Conservation (phyloP, 1,140 invertebrate species). For the Heliconius nattereri region DNA sequence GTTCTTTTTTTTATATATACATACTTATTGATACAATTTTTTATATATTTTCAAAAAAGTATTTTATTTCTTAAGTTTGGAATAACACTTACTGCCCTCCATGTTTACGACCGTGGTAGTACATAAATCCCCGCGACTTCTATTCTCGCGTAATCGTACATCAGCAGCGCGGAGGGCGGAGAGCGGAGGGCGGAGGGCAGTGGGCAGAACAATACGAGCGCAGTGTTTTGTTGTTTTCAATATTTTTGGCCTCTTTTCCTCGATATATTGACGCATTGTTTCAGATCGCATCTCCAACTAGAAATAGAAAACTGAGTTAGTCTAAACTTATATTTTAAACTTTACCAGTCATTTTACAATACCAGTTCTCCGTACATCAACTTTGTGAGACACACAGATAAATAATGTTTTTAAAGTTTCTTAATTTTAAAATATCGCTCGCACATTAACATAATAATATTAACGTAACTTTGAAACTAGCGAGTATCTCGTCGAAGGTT, state of each 20-base stretch:
- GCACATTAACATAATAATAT: too few relatives aligned
- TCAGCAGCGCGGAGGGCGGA: constrained; percentile 2
- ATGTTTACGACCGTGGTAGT: constrained; percentile 7
- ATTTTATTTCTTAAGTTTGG: too few relatives aligned
- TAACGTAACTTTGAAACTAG: too few relatives aligned
- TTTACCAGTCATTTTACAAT: too few relatives aligned
- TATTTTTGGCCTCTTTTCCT: constrained; percentile 30
- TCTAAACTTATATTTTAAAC: neutral
- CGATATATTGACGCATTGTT: constrained; percentile 16
- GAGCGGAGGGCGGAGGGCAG: neutral
- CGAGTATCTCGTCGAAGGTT: too few relatives aligned
- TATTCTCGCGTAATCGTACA: constrained; percentile 26
- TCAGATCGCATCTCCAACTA: constrained; percentile 25
- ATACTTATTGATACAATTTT: too few relatives aligned
- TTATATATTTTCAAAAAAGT: too few relatives aligned
- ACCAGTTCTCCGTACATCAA: too few relatives aligned
- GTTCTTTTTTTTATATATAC: too few relatives aligned
- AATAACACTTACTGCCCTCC: neutral
- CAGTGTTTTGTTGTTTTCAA: constrained; percentile 32
- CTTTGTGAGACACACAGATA: too few relatives aligned
- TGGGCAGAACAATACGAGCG: constrained; percentile 32
- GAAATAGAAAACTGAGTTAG: neutral
- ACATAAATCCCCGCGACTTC: constrained; percentile 32
- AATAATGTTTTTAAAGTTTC: too few relatives aligned
- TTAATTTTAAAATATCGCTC: too few relatives aligned